Percentiles rank a stretch among this genome's conserved stretches.
Conservation (phyloP, 2,113 vertebrate genomes). For the Turnix velox region DNA sequence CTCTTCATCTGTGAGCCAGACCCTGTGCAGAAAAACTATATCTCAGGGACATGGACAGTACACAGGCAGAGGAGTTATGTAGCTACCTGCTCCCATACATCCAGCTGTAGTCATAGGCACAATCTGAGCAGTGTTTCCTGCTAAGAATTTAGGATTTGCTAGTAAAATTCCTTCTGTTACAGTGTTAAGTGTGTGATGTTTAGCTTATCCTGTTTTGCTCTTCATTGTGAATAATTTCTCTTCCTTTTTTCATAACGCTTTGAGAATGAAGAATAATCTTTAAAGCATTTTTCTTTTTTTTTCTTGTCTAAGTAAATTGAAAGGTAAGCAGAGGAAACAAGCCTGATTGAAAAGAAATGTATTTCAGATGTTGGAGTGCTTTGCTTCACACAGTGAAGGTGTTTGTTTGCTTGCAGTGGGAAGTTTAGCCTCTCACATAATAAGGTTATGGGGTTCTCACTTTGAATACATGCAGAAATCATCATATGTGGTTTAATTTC, state of each 20-base stretch:
- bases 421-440: not conserved
- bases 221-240: not conserved
- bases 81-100: not conserved
- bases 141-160: not conserved
- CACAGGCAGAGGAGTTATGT: rapidly evolving
- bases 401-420: not conserved
- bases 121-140: not conserved
- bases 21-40: not conserved
- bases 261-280: not conserved
- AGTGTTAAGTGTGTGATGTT: not conserved
- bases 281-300: not conserved
- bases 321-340: not conserved
- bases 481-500: not conserved
- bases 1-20: rapidly evolving
- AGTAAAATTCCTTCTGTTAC: not conserved
- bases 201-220: not conserved
- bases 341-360: not conserved
- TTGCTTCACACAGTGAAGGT: no score
- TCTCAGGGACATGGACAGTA: rapidly evolving
- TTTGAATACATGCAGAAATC: not conserved
- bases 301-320: not conserved
- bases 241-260: not conserved
- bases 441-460: not conserved
- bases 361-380: not conserved
- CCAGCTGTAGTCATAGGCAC: not conserved